Evolutionary conservation across 2,797 vertebrate genomes (phyloP), one percentile per base, ranked within the genome.

Genomic region (Coendou prehensilis): DNA sequence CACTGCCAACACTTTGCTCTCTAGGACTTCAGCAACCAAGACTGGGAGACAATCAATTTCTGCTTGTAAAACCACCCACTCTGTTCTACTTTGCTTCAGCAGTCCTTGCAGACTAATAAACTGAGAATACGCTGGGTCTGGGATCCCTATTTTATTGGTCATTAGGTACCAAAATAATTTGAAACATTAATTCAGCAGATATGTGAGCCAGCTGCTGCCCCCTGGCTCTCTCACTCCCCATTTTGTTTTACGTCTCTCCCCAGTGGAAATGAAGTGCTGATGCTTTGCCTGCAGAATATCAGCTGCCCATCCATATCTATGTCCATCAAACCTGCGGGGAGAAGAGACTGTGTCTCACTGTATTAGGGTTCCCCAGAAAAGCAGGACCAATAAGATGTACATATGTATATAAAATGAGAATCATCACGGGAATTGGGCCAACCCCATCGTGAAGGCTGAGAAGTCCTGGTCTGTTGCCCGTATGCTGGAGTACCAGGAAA

Each of bases 261-360:
- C 0, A 0, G 7, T 59, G 41, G n/a, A 73, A 93, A 52, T 0
- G 8, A 79, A 84, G 14, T n/a, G 9, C 9, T 18, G 3, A 10
- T 37, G 14, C 78, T 75, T 79, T 23, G 52, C 71, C 75, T 84
- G 9, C 3, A 8, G 50, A 67, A 14, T 41, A 3, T 78, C 18
- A 86, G 67, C 18, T 56, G 30, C 10, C 2, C 82, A 61, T 30
- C 8, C 50, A 69, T 45, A 23, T 26, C 79, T 54, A 26, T 41
- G 11, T 50, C 26, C 5, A 41, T 64, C 4, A 64, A 9, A 14
- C 11, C 13, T 13, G 63, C 5, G 10, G 61, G 30, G 61, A 30
- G 61, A 22, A 26, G n/a, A 64, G 17, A 47, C 0, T 23, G 61
- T 91, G 61, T 45, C 28, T 87, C 47, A 13, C 41, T 41, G 33